phyloP scores from a whole-genome alignment of 2,113 vertebrate genomes.

The Fregetta grallaria region DNA sequence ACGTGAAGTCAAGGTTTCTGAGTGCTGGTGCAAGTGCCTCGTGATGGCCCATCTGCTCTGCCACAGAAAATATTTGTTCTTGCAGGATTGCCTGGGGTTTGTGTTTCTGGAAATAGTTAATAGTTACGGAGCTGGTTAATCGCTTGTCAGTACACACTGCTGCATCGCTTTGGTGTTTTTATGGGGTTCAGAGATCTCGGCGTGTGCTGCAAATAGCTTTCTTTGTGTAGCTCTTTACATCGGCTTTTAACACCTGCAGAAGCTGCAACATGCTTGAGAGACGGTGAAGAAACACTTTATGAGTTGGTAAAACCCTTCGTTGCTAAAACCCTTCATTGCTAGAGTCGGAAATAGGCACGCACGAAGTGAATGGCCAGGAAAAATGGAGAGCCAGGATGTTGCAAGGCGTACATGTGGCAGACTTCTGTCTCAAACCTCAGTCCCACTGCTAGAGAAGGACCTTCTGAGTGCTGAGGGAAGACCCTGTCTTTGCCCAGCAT shows the following conservation, averaged over 20 bases:
- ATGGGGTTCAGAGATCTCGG: background rate
- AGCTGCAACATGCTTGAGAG: background rate
- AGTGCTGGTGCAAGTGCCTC: background rate
- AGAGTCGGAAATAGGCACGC: accelerated
- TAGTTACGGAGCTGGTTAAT: background rate
- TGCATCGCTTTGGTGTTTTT: accelerated
- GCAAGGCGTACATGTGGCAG: background rate
- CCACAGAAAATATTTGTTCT: background rate
- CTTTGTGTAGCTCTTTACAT: background rate
- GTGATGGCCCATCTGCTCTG: too few relatives aligned
- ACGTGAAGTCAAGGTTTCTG: background rate
- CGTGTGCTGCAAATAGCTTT: accelerated
- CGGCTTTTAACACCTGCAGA: background rate
- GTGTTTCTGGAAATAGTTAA: background rate
- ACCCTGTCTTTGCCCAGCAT: background rate
- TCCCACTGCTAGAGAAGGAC: background rate
- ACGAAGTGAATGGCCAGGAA: accelerated
- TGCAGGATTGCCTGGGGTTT: background rate
- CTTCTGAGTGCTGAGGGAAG: background rate
- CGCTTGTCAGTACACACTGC: accelerated
- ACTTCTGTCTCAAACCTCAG: background rate
- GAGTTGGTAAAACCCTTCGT: background rate
- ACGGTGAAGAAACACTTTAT: accelerated
- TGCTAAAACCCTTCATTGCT: background rate
- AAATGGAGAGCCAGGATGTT: background rate